Conservation (phyloP, 2,113 vertebrate species). For the Campylomormyrus numenius region DNA sequence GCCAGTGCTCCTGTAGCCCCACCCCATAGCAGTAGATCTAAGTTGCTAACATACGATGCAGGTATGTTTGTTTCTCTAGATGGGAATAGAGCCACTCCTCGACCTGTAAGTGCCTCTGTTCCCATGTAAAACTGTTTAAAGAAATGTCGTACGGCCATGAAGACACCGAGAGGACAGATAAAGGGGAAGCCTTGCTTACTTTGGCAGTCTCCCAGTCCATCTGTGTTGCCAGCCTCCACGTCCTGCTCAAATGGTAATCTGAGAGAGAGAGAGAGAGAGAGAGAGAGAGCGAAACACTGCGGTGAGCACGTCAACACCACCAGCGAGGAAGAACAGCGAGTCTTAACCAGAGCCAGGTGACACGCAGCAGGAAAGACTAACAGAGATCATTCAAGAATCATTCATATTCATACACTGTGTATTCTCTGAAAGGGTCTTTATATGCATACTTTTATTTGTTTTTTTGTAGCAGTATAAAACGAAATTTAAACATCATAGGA, state of each 20-base stretch:
- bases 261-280: conserved; percentile 35
- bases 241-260: conserved; percentile 95
- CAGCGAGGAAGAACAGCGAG: not conserved
- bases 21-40: not conserved
- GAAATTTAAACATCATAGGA: not conserved
- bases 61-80: not conserved
- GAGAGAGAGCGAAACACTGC: conserved; percentile 24
- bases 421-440: not conserved
- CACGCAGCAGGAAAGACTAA: not conserved
- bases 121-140: not conserved
- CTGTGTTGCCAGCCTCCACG: conserved; percentile 92
- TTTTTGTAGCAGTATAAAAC: not conserved
- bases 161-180: conserved; percentile 47
- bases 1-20: not conserved
- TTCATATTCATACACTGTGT: not conserved
- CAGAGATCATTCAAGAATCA: not conserved
- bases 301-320: not conserved
- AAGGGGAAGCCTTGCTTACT: conserved; percentile 82
- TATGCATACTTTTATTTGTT: not conserved
- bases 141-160: conserved; percentile 22
- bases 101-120: not conserved
- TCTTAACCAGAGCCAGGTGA: not conserved
- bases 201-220: conserved; percentile 98
- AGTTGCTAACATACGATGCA: not conserved
- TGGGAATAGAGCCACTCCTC: not conserved